phyloP scores from a whole-genome alignment of 2,113 vertebrate species.

The Cyprinodon tularosa region DNA sequence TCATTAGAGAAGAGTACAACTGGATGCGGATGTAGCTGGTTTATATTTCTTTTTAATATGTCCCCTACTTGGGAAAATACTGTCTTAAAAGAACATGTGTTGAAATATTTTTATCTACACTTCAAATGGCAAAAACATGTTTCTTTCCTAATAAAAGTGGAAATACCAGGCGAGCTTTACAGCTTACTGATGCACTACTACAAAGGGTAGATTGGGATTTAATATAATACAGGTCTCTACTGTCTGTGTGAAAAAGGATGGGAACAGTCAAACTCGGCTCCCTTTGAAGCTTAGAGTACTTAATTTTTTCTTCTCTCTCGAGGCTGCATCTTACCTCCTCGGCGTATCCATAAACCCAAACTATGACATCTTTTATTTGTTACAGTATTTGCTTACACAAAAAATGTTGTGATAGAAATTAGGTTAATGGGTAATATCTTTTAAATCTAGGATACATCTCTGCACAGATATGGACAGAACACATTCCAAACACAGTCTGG shows the following conservation, averaged over 20 bases:
- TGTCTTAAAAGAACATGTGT: not conserved
- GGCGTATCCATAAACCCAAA: not conserved
- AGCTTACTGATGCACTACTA: slow-evolving; percentile 37
- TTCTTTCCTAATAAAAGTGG: slow-evolving; percentile 25
- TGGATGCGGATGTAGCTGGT: slow-evolving; percentile 6
- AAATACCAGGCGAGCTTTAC: slow-evolving; percentile 21
- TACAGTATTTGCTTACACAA: not conserved
- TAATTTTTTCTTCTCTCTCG: slow-evolving; percentile 55
- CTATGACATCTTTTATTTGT: slow-evolving; percentile 5
- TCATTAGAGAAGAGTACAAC: slow-evolving; percentile 7
- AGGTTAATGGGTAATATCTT: not conserved
- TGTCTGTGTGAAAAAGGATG: slow-evolving; percentile 40
- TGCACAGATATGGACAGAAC: not conserved
- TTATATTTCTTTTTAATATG: not conserved
- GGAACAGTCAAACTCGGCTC: slow-evolving; percentile 41
- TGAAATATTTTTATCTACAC: slow-evolving; percentile 7
- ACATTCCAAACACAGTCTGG: no score
- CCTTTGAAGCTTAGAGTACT: slow-evolving; percentile 42
- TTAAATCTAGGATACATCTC: not conserved
- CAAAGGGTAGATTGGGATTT: slow-evolving; percentile 45
- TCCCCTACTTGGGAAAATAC: not conserved
- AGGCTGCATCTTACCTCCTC: slow-evolving; percentile 29
- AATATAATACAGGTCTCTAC: slow-evolving; percentile 44
- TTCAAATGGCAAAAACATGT: slow-evolving; percentile 1
- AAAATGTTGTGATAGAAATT: not conserved